Percentiles rank a stretch among this genome's conserved stretches.
phyloP scores from a whole-genome alignment of 2,113 vertebrate genomes.

The Uropsilus gracilis region DNA sequence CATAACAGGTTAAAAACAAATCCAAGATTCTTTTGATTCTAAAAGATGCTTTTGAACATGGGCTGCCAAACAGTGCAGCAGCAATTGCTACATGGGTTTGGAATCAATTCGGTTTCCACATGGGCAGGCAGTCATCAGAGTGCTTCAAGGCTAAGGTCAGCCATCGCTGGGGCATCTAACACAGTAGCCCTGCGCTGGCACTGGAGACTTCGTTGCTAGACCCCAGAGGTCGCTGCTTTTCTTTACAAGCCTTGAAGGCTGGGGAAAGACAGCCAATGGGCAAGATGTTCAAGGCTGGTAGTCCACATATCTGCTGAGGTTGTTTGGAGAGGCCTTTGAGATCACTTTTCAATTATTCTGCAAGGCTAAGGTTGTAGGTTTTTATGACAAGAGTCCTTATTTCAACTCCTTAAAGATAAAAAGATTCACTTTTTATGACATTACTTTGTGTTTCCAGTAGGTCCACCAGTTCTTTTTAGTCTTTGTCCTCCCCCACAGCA shows the following conservation, averaged over 20 bases:
- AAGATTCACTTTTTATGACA: background rate
- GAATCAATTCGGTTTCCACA: fast-evolving
- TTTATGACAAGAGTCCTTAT: background rate
- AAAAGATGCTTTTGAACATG: background rate
- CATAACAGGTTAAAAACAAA: background rate
- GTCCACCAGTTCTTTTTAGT: background rate
- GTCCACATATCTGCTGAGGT: background rate
- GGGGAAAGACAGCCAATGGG: background rate
- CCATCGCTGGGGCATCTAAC: background rate
- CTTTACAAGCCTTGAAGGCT: background rate
- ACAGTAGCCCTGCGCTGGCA: fast-evolving
- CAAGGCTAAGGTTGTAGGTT: background rate
- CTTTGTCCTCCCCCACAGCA: background rate
- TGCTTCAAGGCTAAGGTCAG: background rate
- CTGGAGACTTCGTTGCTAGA: background rate
- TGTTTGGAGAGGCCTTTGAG: background rate
- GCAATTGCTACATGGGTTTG: fast-evolving
- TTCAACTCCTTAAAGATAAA: background rate
- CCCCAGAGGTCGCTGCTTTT: background rate
- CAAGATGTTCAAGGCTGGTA: background rate
- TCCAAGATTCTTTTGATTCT: background rate
- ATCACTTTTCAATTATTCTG: background rate
- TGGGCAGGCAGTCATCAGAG: background rate
- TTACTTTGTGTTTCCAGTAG: background rate
- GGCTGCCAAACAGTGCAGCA: background rate